Conservation (phyloP, 2,113 vertebrate species). For the Hucho hucho region DNA sequence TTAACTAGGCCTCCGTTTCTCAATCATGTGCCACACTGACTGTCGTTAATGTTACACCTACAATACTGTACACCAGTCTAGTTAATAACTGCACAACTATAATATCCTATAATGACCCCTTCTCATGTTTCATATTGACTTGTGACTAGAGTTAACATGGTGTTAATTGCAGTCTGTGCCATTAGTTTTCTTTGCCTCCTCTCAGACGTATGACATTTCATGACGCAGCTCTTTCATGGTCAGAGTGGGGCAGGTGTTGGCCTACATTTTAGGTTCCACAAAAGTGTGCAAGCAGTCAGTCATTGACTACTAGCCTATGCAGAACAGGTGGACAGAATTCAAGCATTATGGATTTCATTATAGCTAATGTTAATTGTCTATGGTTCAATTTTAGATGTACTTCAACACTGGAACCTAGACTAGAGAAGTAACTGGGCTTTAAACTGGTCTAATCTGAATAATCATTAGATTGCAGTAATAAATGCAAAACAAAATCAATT, state of each 20-base stretch:
- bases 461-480: neutral
- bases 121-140: neutral
- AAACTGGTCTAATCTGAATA: neutral
- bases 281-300: no score
- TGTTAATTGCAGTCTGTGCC: neutral
- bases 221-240: no score
- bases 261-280: no score
- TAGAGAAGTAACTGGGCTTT: constrained; percentile 43
- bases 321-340: no score
- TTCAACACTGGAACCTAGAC: constrained; percentile 44
- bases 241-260: no score
- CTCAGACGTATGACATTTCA: neutral
- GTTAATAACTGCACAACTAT: no score
- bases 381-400: constrained; percentile 45
- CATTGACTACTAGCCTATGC: no score
- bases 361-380: constrained; percentile 17
- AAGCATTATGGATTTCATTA: neutral
- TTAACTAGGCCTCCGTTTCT: no score
- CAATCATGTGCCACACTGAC: no score
- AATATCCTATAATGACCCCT: no score
- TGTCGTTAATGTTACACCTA: no score
- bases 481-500: neutral
- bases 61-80: no score
- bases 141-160: neutral
- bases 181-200: neutral